A percentile compares a stretch with the other conserved stretches of the same genome.
phyloP scores from a whole-genome alignment of 2,113 vertebrate genomes.

The Cranoglanis bouderius region DNA sequence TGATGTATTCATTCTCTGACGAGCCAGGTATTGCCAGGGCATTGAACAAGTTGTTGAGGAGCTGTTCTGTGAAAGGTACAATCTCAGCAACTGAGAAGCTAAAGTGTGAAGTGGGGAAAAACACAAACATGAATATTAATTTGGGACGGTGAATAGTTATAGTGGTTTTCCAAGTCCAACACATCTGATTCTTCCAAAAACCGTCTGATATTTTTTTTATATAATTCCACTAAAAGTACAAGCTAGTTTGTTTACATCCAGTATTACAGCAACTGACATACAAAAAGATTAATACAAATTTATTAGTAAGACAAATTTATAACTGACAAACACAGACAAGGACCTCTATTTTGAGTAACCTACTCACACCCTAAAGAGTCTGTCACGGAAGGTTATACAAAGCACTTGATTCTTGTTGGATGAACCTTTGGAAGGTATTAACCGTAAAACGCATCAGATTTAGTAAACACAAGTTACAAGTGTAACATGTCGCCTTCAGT shows the following conservation, averaged over 20 bases:
- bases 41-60: slow-evolving; percentile 95
- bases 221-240: background rate
- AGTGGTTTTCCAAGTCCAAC: background rate
- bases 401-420: background rate
- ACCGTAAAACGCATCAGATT: background rate
- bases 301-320: background rate
- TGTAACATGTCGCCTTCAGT: background rate
- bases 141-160: background rate
- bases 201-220: too few species aligned
- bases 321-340: background rate
- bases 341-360: background rate
- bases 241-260: background rate
- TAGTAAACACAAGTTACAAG: background rate
- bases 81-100: slow-evolving; percentile 91
- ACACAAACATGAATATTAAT: background rate
- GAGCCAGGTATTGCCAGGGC: slow-evolving; percentile 90
- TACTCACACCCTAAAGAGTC: background rate
- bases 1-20: slow-evolving; percentile 97
- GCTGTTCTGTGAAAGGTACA: slow-evolving; percentile 88
- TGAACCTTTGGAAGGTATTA: background rate
- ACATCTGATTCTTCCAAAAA: background rate
- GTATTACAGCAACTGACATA: background rate
- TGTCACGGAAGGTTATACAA: background rate
- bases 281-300: background rate
- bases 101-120: slow-evolving; percentile 52